Conservation (phyloP, 2,113 vertebrate genomes). For the Ctenodactylus gundi region DNA sequence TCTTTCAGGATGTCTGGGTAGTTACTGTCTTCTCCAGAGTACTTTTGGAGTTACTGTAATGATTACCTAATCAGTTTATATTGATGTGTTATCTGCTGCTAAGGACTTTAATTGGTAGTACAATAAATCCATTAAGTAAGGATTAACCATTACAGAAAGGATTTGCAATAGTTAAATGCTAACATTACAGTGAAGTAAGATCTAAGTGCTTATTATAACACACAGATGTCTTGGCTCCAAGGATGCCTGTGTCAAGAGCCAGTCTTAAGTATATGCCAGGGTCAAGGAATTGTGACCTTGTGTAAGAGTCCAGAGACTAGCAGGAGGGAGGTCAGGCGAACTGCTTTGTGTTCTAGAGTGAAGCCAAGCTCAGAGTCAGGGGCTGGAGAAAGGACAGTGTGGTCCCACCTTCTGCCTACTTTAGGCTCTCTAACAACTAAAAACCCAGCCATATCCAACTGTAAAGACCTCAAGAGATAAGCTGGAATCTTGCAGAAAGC, state of each 20-base stretch:
- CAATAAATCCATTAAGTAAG: constrained; percentile 80
- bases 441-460: background rate
- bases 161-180: constrained; percentile 81
- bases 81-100: constrained; percentile 66
- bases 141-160: constrained; percentile 72
- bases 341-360: background rate
- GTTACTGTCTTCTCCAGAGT: constrained; percentile 60
- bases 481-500: background rate
- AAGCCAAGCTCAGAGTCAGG: background rate
- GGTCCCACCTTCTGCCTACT: background rate
- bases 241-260: constrained; percentile 76
- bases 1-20: constrained; percentile 6
- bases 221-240: constrained; percentile 82
- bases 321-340: constrained; percentile 70
- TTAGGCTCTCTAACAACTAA: background rate
- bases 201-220: constrained; percentile 80
- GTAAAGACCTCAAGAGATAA: background rate
- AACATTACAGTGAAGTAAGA: constrained; percentile 77
- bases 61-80: constrained; percentile 77
- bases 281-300: constrained; percentile 71
- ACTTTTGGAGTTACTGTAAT: constrained; percentile 74
- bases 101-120: constrained; percentile 74
- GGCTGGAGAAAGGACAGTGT: background rate
- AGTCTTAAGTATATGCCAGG: constrained; percentile 76
- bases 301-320: constrained; percentile 72